A percentile compares a stretch with the other conserved stretches of the same genome.
Evolutionary conservation across 2,113 vertebrate genomes (phyloP).

Genomic region (Sturnira hondurensis): DNA sequence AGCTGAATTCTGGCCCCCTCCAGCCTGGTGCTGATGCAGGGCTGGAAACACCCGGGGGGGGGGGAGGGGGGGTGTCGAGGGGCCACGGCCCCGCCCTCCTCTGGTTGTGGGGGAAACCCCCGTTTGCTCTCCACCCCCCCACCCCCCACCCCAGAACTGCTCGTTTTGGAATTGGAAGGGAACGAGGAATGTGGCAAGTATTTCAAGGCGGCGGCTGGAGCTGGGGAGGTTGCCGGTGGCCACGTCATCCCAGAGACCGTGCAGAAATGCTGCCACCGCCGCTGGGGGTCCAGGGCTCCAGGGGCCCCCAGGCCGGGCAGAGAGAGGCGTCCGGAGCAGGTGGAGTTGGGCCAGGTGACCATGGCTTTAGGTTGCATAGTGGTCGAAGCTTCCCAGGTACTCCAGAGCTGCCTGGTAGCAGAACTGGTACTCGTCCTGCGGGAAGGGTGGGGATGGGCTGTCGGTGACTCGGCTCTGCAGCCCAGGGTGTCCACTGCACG

Average conservation of each 20-base stretch:
- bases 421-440: constrained; percentile 98
- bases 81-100: neutral
- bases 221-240: neutral
- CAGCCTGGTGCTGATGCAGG: neutral
- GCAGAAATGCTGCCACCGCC: neutral
- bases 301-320: neutral
- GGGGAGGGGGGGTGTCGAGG: fast-evolving
- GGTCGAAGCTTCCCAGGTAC: constrained; percentile 99
- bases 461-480: neutral
- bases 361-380: constrained; percentile 99
- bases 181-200: constrained; percentile 83
- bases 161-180: constrained; percentile 63
- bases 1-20: constrained; percentile 63
- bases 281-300: neutral
- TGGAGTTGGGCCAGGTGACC: neutral
- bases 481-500: fast-evolving
- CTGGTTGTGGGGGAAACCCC: neutral
- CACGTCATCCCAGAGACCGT: fast-evolving
- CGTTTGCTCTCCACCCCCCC: neutral
- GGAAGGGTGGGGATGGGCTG: fast-evolving
- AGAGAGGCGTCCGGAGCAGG: neutral
- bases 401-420: constrained; percentile 98
- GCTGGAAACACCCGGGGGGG: neutral
- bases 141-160: constrained; percentile 10
- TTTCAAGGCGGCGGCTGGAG: constrained; percentile 40